These are phyloP conservation scores for Teleopsis dalmanni DNA, from an alignment of 1,140 invertebrate species.

Conservation along the genomic window DNA sequence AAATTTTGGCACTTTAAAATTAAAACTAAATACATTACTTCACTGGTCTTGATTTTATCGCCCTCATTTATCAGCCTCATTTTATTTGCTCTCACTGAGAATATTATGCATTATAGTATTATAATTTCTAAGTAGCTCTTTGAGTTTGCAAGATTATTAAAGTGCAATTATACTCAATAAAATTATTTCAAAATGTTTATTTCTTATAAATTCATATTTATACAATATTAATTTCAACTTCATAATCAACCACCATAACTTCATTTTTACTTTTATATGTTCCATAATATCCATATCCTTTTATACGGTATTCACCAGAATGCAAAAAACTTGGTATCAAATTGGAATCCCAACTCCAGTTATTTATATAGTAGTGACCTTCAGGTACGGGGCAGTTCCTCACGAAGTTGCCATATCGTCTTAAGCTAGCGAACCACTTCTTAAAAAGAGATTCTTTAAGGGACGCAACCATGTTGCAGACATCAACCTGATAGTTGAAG, in stretches of 20 bases:
- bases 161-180: too few relatives aligned
- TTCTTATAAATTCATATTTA: too few relatives aligned
- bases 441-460: conserved; percentile 28
- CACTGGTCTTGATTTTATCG: too few relatives aligned
- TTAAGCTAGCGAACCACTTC: conserved; percentile 15
- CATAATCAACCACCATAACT: neutral
- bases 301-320: conserved; percentile 18
- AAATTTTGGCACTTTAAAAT: too few relatives aligned
- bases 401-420: conserved; percentile 19
- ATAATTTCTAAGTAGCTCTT: too few relatives aligned
- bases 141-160: too few relatives aligned
- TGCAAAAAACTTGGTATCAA: conserved; percentile 20
- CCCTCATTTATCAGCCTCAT: too few relatives aligned
- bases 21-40: too few relatives aligned
- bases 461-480: conserved; percentile 21
- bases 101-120: too few relatives aligned
- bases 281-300: neutral
- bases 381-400: conserved; percentile 16
- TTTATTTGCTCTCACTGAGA: too few relatives aligned
- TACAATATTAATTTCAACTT: neutral
- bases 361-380: conserved; percentile 18
- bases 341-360: conserved; percentile 10
- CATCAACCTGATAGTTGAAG: conserved; percentile 21
- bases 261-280: conserved; percentile 1
- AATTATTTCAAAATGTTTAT: too few relatives aligned